Conservation (phyloP, 2,113 vertebrate species). For the cattle (Bos taurus) region DNA sequence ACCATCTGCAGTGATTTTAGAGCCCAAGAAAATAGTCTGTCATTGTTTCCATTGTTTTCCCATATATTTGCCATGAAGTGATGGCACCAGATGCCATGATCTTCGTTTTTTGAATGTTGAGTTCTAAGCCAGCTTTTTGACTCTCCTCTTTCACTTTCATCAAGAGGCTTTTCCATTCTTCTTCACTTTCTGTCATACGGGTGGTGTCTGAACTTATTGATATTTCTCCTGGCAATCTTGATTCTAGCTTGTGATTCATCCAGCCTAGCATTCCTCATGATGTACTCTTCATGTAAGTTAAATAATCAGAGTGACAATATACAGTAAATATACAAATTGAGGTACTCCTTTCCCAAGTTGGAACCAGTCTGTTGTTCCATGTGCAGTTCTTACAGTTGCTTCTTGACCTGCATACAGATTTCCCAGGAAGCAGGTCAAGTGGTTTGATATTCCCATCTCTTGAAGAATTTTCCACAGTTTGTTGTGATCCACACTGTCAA, state of each 20-base stretch:
- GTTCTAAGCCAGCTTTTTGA: background rate
- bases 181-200: fast-evolving
- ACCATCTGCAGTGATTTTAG: background rate
- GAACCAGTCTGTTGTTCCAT: background rate
- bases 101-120: background rate
- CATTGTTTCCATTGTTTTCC: background rate
- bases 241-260: background rate
- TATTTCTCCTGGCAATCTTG: background rate
- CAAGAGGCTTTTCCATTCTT: background rate
- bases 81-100: background rate
- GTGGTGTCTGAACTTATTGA: background rate
- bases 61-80: background rate
- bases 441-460: background rate
- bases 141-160: background rate
- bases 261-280: background rate
- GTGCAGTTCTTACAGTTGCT: background rate
- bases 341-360: background rate
- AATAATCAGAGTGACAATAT: background rate
- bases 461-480: background rate
- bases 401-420: background rate
- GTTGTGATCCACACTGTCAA: background rate
- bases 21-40: background rate
- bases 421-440: background rate
- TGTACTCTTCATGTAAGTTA: background rate
- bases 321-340: background rate